phyloP scores from a whole-genome alignment of 2,797 vertebrate genomes.

The Myiotriccus ornatus region DNA sequence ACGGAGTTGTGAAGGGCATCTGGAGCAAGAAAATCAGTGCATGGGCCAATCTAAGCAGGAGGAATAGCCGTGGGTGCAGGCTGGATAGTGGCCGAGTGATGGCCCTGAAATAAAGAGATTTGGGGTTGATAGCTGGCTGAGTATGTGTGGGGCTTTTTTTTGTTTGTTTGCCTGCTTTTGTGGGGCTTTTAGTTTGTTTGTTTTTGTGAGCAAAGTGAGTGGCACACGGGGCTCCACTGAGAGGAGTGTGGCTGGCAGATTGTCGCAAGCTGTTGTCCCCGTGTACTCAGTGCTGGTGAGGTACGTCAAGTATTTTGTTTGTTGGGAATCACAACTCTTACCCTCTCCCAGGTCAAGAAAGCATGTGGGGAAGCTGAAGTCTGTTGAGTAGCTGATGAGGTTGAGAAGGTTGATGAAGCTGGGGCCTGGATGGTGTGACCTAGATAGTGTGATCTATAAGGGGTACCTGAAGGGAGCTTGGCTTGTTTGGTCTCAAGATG shows the following conservation, averaged over 20 bases:
- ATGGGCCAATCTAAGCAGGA: neutral
- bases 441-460: neutral
- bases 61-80: neutral
- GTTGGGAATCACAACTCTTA: neutral
- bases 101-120: neutral
- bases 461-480: neutral
- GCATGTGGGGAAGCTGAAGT: neutral
- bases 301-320: neutral
- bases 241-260: neutral
- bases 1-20: neutral
- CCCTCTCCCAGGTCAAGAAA: neutral
- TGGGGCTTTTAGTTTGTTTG: neutral
- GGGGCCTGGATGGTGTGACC: neutral
- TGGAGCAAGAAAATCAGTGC: neutral
- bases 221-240: neutral
- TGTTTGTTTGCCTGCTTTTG: neutral
- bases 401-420: neutral
- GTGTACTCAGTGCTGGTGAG: neutral
- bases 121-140: neutral
- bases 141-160: fast-evolving
- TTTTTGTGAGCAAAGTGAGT: neutral
- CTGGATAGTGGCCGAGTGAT: neutral
- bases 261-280: neutral
- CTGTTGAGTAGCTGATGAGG: neutral
- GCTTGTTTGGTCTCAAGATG: neutral